These are phyloP conservation scores for Gallinago media DNA, from an alignment of 2,113 vertebrate genomes.

Conservation along the genomic window DNA sequence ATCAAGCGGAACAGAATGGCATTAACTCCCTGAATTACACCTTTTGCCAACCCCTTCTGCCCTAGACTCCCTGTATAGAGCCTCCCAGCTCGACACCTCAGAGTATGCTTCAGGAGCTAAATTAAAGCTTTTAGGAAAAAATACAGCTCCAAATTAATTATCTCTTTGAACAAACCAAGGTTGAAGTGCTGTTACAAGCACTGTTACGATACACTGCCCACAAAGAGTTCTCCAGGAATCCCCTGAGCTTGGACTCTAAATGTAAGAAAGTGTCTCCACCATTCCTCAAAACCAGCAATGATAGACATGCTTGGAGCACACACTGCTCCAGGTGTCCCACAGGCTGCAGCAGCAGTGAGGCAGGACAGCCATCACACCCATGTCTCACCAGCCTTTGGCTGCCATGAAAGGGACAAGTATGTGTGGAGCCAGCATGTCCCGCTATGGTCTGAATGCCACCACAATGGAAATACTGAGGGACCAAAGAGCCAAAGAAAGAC, in stretches of 20 bases:
- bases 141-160: not conserved
- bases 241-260: not conserved
- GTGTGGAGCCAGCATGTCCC: not conserved
- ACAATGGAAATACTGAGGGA: not conserved
- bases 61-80: not conserved
- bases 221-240: not conserved
- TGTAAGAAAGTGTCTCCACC: not conserved
- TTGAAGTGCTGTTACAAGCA: not conserved
- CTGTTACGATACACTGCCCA: not conserved
- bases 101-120: not conserved
- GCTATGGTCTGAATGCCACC: not conserved
- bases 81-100: not conserved
- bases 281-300: not conserved
- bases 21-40: not conserved
- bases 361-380: not conserved
- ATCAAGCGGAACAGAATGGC: not conserved
- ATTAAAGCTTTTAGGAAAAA: not conserved
- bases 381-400: not conserved
- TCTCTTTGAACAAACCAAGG: not conserved
- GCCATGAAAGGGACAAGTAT: not conserved
- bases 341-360: not conserved
- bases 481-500: rapidly evolving
- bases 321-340: not conserved
- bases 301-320: not conserved
- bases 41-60: not conserved